Evolutionary conservation across 2,797 vertebrate species (phyloP), one percentile per base, ranked within the genome.

Genomic region (Apogon hyalosoma): DNA sequence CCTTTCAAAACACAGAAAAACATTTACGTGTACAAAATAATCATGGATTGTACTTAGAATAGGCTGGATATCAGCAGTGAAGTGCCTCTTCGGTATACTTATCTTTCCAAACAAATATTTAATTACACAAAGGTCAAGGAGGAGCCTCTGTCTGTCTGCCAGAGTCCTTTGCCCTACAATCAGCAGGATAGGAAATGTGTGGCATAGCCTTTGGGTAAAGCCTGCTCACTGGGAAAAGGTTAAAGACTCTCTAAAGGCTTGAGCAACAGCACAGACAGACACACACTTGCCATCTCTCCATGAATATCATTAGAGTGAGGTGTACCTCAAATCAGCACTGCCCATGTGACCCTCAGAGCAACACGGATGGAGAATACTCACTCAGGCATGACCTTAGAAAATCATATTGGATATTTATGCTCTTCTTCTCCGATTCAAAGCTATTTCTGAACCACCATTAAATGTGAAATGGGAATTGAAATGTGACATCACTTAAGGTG

Each of bases 121-220:
- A 90, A 92, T 88, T 89, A 82, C 78, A 80, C 57, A 93, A 92
- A 93, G 88, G 90, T 92, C 87, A 92, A 88, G 84, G 46, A 86
- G 74, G 60, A 80, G 64, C 54, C 53, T 51, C 72, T 70, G 71
- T 69, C 76, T 69, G 66, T 76, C 80, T 78, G 65, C 36, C 58
- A 63, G 69, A 69, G 68, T 66, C 62, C 74, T 67, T 56, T 75
- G 59, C 69, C 69, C 70, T 51, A 67, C 75, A 80, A 88, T 90
- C 84, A 83, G 75, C 53, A 60, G 66, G 79, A 87, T 79, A 77
- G 73, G 65, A 88, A 63, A 57, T 69, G 71, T 69, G 71, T 73
- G 78, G 77, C 80, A 60, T 48, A 80, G 78, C 85, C 76, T 75
- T 51, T 72, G 73, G 82, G 75, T 83, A 75, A 82, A 85, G 79